Evolutionary conservation across 2,888 invertebrate genomes (phyloP).

Genomic region (Deladenus siricidicola): DNA sequence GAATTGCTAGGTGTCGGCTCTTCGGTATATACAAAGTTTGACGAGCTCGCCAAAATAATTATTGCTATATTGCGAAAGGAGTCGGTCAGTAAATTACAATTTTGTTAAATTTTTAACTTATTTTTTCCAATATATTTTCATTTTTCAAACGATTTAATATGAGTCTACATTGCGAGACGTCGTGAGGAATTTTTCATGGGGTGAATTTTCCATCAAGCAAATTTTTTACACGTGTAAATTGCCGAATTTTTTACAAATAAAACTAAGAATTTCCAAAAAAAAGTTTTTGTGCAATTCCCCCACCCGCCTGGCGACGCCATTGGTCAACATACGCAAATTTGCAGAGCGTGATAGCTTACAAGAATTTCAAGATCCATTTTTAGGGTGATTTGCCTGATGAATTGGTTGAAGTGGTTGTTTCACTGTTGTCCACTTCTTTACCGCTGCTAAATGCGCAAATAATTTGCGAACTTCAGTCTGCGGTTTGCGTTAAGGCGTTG

Average conservation of each 20-base stretch:
- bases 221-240: too few relatives aligned
- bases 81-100: not conserved
- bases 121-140: not conserved
- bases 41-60: not conserved
- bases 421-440: slow-evolving; percentile 9
- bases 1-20: slow-evolving; percentile 1
- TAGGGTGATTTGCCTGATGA: slow-evolving; percentile 4
- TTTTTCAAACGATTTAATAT: too few relatives aligned
- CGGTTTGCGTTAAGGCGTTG: slow-evolving; percentile 11
- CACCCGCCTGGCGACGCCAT: too few relatives aligned
- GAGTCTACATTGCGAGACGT: too few relatives aligned
- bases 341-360: too few relatives aligned
- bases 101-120: not conserved
- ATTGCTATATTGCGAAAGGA: not conserved
- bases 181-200: too few relatives aligned
- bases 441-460: slow-evolving; percentile 1
- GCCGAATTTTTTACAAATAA: too few relatives aligned
- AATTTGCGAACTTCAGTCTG: slow-evolving; percentile 2
- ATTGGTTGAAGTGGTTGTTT: slow-evolving; percentile 11
- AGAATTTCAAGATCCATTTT: too few relatives aligned
- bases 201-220: too few relatives aligned
- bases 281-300: too few relatives aligned
- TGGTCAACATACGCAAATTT: too few relatives aligned
- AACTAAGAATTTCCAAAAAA: too few relatives aligned
- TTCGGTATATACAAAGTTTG: not conserved